phyloP scores from a whole-genome alignment of 1,140 invertebrate genomes.

The Drosophila ananassae region DNA sequence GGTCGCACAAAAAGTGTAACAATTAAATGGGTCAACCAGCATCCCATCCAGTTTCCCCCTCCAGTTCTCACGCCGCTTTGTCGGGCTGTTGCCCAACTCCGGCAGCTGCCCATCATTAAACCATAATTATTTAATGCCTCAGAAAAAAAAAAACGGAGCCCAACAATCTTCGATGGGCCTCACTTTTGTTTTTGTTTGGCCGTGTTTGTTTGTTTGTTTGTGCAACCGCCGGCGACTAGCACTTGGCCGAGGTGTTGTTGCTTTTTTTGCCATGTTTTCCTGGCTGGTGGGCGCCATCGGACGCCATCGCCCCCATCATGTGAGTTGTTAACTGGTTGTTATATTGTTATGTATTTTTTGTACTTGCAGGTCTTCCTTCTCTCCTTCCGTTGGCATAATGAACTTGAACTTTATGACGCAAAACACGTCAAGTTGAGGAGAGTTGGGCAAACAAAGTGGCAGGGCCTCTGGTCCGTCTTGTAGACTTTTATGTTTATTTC shows the following conservation, averaged over 20 bases:
- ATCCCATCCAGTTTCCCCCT: not conserved
- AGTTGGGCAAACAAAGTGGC: constrained; percentile 40
- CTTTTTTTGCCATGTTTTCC: constrained; percentile 40
- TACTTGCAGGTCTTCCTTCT: constrained; percentile 31
- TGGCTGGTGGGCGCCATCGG: constrained; percentile 39
- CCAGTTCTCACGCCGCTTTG: constrained; percentile 7
- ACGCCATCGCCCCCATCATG: constrained; percentile 30
- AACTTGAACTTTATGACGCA: constrained; percentile 82
- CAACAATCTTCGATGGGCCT: constrained; percentile 21
- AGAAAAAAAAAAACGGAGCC: constrained; percentile 12
- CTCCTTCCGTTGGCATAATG: constrained; percentile 60
- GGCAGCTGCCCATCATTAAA: constrained; percentile 66
- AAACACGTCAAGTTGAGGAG: constrained; percentile 72
- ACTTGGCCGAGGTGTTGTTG: constrained; percentile 56
- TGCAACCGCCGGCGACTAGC: constrained; percentile 72
- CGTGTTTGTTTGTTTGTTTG: constrained; percentile 36
- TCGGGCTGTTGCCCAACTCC: constrained; percentile 15
- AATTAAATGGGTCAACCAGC: constrained; percentile 14
- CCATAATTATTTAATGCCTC: constrained; percentile 74
- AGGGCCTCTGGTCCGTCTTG: not conserved
- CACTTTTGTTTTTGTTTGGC: constrained; percentile 31
- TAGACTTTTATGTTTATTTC: constrained; percentile 34
- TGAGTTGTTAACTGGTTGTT: constrained; percentile 53
- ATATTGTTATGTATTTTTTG: constrained; percentile 23
- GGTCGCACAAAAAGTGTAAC: not conserved